phyloP scores from a whole-genome alignment of 2,888 invertebrate genomes.

The Helleia helle region DNA sequence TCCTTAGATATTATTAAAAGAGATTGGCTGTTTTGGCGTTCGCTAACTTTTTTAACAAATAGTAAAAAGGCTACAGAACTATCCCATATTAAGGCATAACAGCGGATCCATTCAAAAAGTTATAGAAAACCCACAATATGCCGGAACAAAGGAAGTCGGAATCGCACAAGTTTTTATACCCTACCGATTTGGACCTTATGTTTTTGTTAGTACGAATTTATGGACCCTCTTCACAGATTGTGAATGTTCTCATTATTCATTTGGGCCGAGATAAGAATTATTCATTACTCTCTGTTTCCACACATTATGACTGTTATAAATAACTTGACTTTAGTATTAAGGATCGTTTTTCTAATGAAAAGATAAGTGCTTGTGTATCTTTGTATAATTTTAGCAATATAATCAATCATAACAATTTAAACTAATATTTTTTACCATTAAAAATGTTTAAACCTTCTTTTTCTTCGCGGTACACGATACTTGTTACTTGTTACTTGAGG shows the following conservation, averaged over 20 bases:
- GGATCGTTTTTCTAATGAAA: neutral
- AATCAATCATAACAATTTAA: too few species aligned
- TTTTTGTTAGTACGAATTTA: constrained; percentile 2
- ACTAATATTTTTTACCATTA: too few species aligned
- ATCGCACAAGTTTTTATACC: constrained; percentile 1
- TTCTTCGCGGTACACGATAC: too few species aligned
- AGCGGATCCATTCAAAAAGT: neutral
- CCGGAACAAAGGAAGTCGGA: neutral
- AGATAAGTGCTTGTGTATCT: too few species aligned
- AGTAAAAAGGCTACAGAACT: too few species aligned
- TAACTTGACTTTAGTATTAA: neutral
- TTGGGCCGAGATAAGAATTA: constrained; percentile 6
- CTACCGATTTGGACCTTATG: neutral
- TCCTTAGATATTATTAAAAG: too few species aligned
- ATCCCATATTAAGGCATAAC: too few species aligned
- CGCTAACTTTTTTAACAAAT: too few species aligned
- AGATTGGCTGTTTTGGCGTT: too few species aligned
- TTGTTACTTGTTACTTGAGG: too few species aligned
- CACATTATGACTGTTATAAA: neutral
- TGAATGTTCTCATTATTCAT: constrained; percentile 7
- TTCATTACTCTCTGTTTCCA: constrained; percentile 1
- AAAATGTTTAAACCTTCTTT: too few species aligned
- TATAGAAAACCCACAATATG: neutral
- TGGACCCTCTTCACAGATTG: constrained; percentile 2
- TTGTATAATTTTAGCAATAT: too few species aligned